Evolutionary conservation across 2,797 vertebrate genomes (phyloP).

Genomic region (Megalops cyprinoides): DNA sequence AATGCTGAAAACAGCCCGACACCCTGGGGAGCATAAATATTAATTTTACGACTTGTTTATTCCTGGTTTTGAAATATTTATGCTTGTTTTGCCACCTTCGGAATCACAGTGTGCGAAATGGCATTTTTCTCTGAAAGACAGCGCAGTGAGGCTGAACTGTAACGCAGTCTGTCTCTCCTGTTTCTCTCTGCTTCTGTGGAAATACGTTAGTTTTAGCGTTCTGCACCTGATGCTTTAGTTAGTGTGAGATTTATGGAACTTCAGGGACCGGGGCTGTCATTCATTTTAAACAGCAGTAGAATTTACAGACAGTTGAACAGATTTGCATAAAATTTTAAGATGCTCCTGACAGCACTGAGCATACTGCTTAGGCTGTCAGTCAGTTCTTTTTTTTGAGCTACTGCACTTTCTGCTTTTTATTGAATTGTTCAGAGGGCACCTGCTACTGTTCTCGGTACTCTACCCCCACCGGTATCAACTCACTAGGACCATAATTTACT

Average conservation of each 20-base stretch:
- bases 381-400: too few relatives aligned
- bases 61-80: conserved; percentile 32
- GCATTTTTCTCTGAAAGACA: conserved; percentile 12
- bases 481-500: too few relatives aligned
- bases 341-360: too few relatives aligned
- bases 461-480: too few relatives aligned
- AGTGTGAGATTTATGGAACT: neutral
- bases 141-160: too few relatives aligned
- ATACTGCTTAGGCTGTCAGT: too few relatives aligned
- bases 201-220: neutral
- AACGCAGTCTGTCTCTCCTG: too few relatives aligned
- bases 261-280: neutral
- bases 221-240: neutral
- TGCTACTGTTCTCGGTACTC: too few relatives aligned
- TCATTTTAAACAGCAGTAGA: neutral
- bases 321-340: too few relatives aligned
- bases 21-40: conserved; percentile 37
- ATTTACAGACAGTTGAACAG: neutral
- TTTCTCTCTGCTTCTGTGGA: too few relatives aligned
- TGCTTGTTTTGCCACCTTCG: conserved; percentile 11
- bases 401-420: too few relatives aligned
- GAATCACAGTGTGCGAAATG: conserved; percentile 19
- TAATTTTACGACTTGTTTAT: conserved; percentile 34
- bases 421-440: too few relatives aligned
- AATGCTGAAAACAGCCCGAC: neutral